Evolutionary conservation across 2,888 invertebrate genomes (phyloP).

Genomic region (Drosophila rubida): DNA sequence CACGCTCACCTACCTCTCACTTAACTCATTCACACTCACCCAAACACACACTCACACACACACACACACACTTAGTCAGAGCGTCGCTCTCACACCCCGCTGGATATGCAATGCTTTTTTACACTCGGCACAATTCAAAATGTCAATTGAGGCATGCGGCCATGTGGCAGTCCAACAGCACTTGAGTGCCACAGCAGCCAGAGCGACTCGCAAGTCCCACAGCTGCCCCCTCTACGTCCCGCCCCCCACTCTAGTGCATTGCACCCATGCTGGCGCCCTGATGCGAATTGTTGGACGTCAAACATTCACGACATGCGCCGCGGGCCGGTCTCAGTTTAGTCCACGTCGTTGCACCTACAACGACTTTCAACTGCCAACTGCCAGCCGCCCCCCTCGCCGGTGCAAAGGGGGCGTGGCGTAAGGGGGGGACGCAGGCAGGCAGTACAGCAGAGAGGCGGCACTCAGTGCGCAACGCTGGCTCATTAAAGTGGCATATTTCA

Average conservation of each 20-base stretch:
- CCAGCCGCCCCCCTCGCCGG: slow-evolving; percentile 15
- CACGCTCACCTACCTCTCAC: slow-evolving; percentile 22
- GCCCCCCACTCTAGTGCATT: background rate
- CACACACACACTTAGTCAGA: too few species aligned
- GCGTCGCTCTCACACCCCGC: background rate
- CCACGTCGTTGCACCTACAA: slow-evolving; percentile 74
- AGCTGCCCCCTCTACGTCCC: background rate
- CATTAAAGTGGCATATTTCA: slow-evolving; percentile 79
- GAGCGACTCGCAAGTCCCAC: slow-evolving; percentile 18
- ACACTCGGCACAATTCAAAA: slow-evolving; percentile 80
- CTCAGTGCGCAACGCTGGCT: slow-evolving; percentile 74
- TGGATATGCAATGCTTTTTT: slow-evolving; percentile 65
- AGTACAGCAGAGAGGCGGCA: slow-evolving; percentile 49
- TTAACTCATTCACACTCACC: slow-evolving; percentile 21
- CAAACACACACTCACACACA: background rate
- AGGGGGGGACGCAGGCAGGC: background rate
- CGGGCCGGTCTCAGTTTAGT: slow-evolving; percentile 65
- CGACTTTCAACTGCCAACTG: slow-evolving; percentile 34
- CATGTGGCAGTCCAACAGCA: slow-evolving; percentile 67
- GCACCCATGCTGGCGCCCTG: slow-evolving; percentile 28
- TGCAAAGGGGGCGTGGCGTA: slow-evolving; percentile 31
- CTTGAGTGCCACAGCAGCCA: slow-evolving; percentile 61
- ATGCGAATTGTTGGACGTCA: slow-evolving; percentile 61
- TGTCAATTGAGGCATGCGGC: slow-evolving; percentile 81
- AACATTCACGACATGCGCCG: slow-evolving; percentile 59